Evolutionary conservation across 1,140 invertebrate genomes (phyloP), one percentile per base, ranked within the genome.

Genomic region (Meloidogyne chitwoodi): DNA sequence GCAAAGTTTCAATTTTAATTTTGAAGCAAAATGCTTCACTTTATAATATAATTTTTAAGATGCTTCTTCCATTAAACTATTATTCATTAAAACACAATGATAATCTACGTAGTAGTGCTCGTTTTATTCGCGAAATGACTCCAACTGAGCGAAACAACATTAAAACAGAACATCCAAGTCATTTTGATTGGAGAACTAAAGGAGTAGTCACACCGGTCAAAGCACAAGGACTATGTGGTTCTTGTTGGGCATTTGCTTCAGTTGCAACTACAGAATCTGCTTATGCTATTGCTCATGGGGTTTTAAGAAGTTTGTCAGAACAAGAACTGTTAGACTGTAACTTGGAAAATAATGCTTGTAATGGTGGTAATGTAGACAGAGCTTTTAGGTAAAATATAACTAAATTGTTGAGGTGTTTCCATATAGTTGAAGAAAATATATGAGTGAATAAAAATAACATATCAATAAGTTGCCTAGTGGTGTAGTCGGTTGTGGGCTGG

Each of bases 201-300:
- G 88, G 88, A 14, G 88, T 88, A 76, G 89, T 89, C 11, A 90
- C 89, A 4, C 81, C 84, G 14, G 87, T 90, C 10, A 88, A 88
- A 74, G 85, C 89, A 78, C 90, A 90, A 83, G 48, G 74, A 19
- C 67, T 83, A 71, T 83, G 82, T 69, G 82, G 82, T 4, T 83
- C 80, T n/a, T 83, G 81, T 61, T 83, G 83, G 83, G 80, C 79
- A 8, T 83, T 83, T 76, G 81, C 81, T n/a, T 76, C 81, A 1
- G 81, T 76, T 12, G 83, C 82, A 6, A 83, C 82, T 2, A 77
- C 84, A 22, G 82, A 83, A 76, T 75, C 80, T 24, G 77, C 84
- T 11, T 85, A 83, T 72, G 82, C 82, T 8, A 44, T 83, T 22
- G 80, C 69, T 11, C 72, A 85, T 41, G 81, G 81, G 14, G 74